Evolutionary conservation across 1,140 invertebrate species (phyloP), one percentile per base, ranked within the genome.

Genomic region (Atta cephalotes): DNA sequence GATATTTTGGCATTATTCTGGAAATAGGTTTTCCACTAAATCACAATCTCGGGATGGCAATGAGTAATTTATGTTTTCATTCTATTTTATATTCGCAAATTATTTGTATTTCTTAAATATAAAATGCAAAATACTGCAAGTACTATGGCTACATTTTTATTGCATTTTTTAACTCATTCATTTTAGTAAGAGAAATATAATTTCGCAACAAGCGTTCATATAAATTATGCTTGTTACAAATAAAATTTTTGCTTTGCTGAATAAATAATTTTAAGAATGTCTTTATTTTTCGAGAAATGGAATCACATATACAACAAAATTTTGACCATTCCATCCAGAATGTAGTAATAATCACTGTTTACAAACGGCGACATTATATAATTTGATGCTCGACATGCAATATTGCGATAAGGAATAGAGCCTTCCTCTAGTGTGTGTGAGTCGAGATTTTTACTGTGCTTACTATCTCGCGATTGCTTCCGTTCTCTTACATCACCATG

Each of bases 391-490:
- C 49, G 60, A 28, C 80, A 88, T 90, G 88, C 90, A 91, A 92
- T 85, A 88, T 92, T 92, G 90, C 87, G 89, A 89, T 91, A 88
- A 92, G 84, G 85, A 86, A 35, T 21, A 39, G 68, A 53, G 2
- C 16, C 68, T 87, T 68, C 70, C 87, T 87, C n/a, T 25, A 60
- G 18, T 35, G 31, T 35, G 31, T 6, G 31, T 72, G 81, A 58
- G 56, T 72, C 53, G 35, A 85, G 89, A 21, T 89, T 84, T 77
- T 81, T 81, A 16, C 35, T 49, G 58, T 31, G 60, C 60, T 39
- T 76, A 49, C 84, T 88, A 91, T 91, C 89, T 90, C 81, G 51
- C 72, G 76, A 79, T 87, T 72, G 56, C 74, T 90, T 90, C 90
- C 87, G 87, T 84, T 91, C 65, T 85, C 89, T 91, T 91, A 90